Conservation (phyloP, 2,113 vertebrate species). For the Poeciliopsis occidentalis region DNA sequence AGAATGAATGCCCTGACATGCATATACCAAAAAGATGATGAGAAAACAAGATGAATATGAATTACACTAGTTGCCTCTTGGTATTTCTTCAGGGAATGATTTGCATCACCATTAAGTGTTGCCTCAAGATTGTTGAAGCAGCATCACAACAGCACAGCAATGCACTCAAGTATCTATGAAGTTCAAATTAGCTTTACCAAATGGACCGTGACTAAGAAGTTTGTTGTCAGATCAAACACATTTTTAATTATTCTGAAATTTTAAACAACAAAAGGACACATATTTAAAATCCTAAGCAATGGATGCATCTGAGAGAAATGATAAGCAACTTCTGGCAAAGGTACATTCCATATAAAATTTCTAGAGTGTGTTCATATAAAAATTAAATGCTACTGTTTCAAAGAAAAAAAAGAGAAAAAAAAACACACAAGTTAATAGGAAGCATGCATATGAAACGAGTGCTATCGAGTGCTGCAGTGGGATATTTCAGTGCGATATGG, state of each 20-base stretch:
- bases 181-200: not conserved
- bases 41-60: constrained; percentile 16
- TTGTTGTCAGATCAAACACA: not conserved
- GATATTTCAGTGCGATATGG: constrained; percentile 15
- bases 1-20: constrained; percentile 2
- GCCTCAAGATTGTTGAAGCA: constrained; percentile 1
- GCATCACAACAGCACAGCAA: not conserved
- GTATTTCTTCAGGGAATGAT: constrained; percentile 14
- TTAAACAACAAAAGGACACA: not conserved
- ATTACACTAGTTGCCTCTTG: not conserved
- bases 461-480: constrained; percentile 21
- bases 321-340: not conserved
- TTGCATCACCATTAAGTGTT: constrained; percentile 4
- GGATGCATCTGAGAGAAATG: not conserved
- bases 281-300: not conserved
- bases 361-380: not conserved
- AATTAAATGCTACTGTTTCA: not conserved
- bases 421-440: not conserved
- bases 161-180: not conserved
- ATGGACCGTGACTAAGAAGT: not conserved
- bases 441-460: not conserved
- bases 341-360: not conserved
- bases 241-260: not conserved
- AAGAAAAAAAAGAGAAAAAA: not conserved
- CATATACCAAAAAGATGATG: not conserved